Base-by-base conservation (phyloP, 2,113 vertebrate genomes). In the Cephalopholis sonnerati region DNA sequence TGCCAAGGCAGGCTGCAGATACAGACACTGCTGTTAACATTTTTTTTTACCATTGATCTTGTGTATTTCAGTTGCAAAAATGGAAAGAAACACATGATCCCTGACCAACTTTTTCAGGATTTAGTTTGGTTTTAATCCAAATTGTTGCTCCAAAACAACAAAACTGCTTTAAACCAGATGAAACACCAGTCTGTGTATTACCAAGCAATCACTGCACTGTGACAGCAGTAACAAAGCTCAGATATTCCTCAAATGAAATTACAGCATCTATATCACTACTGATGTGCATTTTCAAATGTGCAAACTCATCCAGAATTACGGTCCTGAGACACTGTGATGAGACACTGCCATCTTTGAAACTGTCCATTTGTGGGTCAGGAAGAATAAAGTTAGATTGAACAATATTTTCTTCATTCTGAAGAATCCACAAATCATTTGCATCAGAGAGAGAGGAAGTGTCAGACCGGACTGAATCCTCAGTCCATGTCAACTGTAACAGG, bases 401-500 rank as follows among this genome's bases (percentile, higher is more conserved):
- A 41, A 50, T 51, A 27, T n/a, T 69, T 22, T 75, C 69, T 77
- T 54, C 44, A 48, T 10, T 25, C 15, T 59, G 32, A 46, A 61
- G 24, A 64, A 77, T 58, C 1, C 29, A 74, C 55, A 1, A 61
- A 22, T 36, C 25, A 64, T 53, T 70, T 68, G 39, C 22, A 64
- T 58, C 61, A 58, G 15, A 80, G n/a, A 27, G 67, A 20, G 4
- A 71, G 13, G 8, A 72, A 1, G 50, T 9, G 7, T 5, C 41
- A 69, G 39, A 83, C 46, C 17, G 17, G 46, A 81, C 24, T 20
- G 11, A 61, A 25, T 32, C 63, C 53, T 95, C 82, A 96, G 88
- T 94, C 95, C 92, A 94, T 85, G 22, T 90, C 95, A 93, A 97
- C 94, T 27, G 91, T 91, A 68, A 44, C 27, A 11, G 95, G 83